These are phyloP conservation scores for Mormyrus proboscirostris DNA, from an alignment of 2,797 vertebrate species.

Conservation along the genomic window DNA sequence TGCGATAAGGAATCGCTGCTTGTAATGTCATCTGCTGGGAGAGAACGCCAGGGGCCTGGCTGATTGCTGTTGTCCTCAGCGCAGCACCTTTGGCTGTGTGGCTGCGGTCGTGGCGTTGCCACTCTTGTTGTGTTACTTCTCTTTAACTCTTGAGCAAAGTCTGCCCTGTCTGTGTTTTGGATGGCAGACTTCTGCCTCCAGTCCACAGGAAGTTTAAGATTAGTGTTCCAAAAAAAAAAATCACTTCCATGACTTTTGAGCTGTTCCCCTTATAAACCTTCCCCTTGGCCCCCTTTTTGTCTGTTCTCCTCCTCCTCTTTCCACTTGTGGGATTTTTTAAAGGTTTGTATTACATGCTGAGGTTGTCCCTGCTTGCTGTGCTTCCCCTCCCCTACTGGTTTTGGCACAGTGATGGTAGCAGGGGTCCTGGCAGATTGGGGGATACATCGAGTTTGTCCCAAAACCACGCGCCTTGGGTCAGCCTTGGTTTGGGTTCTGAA, in stretches of 20 bases:
- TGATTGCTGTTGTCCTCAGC: background rate
- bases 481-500: background rate
- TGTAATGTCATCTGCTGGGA: background rate
- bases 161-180: constrained; percentile 43
- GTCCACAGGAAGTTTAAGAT: constrained; percentile 44
- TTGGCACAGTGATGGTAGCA: background rate
- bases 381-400: background rate
- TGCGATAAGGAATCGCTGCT: background rate
- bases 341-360: background rate
- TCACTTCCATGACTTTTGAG: background rate
- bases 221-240: constrained; percentile 25
- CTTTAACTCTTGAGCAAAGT: constrained; percentile 19
- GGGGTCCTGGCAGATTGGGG: background rate
- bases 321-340: background rate
- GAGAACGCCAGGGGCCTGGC: background rate
- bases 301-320: background rate
- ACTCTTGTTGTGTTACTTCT: background rate
- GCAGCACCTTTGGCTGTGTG: background rate
- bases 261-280: background rate
- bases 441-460: background rate
- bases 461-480: background rate
- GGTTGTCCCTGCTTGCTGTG: background rate
- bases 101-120: background rate
- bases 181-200: constrained; percentile 35
- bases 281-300: background rate